Conservation (phyloP, 2,113 vertebrate species). For the Acrocephalus kingi region DNA sequence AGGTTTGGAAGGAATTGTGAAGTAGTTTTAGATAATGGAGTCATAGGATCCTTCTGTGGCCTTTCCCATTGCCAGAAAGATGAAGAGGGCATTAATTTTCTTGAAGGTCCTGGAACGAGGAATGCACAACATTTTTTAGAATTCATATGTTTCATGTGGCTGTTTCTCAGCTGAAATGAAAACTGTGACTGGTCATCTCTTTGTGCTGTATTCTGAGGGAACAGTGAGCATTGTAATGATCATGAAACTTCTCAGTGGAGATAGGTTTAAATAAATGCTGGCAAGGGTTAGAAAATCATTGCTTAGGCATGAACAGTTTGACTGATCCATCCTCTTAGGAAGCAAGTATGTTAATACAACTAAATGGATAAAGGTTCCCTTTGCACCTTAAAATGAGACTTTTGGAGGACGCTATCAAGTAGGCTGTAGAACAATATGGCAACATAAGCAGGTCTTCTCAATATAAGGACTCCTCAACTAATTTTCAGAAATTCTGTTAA, state of each 20-base stretch:
- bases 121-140: not conserved
- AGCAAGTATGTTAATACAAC: not conserved
- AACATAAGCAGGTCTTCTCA: not conserved
- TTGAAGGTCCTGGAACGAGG: not conserved
- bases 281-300: not conserved
- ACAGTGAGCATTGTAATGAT: not conserved
- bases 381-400: not conserved
- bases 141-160: not conserved
- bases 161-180: not conserved
- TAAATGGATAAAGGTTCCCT: not conserved
- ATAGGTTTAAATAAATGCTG: not conserved
- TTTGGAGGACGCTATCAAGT: not conserved
- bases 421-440: not conserved
- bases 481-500: not conserved
- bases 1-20: not conserved
- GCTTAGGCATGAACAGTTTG: not conserved
- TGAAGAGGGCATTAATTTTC: not conserved
- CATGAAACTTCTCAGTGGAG: not conserved
- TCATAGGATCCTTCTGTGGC: not conserved
- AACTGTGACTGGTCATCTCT: fast-evolving
- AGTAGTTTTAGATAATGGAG: not conserved
- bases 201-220: not conserved
- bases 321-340: not conserved
- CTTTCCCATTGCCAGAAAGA: not conserved
- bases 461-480: not conserved